Conservation (phyloP, 2,888 invertebrate genomes). For the Chironomus tentans region DNA sequence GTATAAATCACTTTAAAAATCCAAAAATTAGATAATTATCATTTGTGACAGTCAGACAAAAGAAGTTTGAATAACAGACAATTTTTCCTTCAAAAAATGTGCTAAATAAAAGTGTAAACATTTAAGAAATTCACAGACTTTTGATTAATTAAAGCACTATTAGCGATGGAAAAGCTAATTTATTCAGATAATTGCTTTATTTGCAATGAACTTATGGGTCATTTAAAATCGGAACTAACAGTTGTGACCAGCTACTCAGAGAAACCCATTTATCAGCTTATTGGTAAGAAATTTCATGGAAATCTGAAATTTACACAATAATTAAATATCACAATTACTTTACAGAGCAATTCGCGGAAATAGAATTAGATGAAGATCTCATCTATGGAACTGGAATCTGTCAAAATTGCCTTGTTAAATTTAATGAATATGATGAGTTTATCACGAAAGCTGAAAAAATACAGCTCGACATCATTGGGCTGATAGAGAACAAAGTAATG, state of each 20-base stretch:
- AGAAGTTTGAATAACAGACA: neutral
- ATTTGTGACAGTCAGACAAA: neutral
- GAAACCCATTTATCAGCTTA: slow-evolving; percentile 10
- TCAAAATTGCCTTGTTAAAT: slow-evolving; percentile 3
- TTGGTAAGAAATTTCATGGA: neutral
- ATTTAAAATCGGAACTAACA: neutral
- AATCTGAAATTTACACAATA: neutral
- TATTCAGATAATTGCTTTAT: slow-evolving; percentile 4
- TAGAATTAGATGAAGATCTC: neutral
- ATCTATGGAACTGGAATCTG: neutral
- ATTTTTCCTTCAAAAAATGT: neutral
- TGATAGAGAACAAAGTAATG: neutral
- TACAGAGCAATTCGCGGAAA: slow-evolving; percentile 5
- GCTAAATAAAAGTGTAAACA: neutral
- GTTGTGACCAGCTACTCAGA: neutral
- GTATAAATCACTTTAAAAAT: too few relatives aligned
- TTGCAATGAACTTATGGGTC: slow-evolving; percentile 12
- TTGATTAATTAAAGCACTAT: neutral
- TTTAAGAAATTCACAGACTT: neutral
- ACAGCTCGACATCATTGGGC: neutral
- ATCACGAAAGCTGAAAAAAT: neutral
- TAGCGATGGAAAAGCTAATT: neutral
- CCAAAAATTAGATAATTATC: too few relatives aligned
- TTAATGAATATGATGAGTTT: slow-evolving; percentile 18
- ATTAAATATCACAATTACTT: neutral